phyloP scores from a whole-genome alignment of 2,888 invertebrate genomes.

The Drosophila macrothrix region DNA sequence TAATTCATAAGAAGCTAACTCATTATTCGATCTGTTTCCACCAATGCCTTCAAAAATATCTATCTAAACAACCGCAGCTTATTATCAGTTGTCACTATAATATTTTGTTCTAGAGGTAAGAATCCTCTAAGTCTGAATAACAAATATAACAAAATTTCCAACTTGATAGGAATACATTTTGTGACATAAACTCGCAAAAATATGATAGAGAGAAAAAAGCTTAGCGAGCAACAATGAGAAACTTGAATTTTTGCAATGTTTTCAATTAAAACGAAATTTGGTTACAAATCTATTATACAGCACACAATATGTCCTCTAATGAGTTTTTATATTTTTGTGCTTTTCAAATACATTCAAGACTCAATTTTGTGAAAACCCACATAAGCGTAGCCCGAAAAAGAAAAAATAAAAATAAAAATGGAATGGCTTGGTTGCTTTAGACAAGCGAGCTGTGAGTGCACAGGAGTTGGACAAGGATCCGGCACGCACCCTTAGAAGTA shows the following conservation, averaged over 20 bases:
- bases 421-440: constrained; percentile 21
- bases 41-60: neutral
- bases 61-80: neutral
- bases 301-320: constrained; percentile 4
- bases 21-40: neutral
- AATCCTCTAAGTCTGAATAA: neutral
- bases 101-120: neutral
- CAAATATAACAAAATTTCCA: neutral
- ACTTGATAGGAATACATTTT: neutral
- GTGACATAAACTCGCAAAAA: neutral
- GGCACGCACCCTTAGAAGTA: constrained; percentile 55
- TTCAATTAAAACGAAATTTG: constrained; percentile 1
- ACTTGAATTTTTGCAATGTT: neutral
- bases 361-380: constrained; percentile 10
- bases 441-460: constrained; percentile 2
- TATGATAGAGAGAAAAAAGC: no score
- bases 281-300: neutral
- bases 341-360: constrained; percentile 14
- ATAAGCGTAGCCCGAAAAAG: constrained; percentile 26
- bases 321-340: neutral
- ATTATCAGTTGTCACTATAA: neutral
- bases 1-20: neutral
- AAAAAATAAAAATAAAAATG: neutral
- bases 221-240: neutral
- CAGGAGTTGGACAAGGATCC: constrained; percentile 27